phyloP scores from a whole-genome alignment of 1,140 invertebrate genomes.

The Mamestra configurata region DNA sequence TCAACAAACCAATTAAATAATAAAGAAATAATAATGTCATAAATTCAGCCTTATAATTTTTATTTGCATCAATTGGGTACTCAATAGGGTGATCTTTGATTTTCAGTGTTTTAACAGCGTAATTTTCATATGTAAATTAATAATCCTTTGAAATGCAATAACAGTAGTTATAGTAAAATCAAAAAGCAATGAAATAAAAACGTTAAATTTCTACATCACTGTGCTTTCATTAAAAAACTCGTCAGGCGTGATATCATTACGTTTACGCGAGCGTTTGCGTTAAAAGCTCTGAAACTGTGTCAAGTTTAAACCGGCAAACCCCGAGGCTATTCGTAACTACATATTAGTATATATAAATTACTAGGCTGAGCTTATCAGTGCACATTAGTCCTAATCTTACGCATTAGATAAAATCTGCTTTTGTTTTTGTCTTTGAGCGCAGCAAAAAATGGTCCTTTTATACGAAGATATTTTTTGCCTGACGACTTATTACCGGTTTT shows the following conservation, averaged over 20 bases:
- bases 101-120: too few species aligned
- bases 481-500: neutral
- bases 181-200: neutral
- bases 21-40: too few species aligned
- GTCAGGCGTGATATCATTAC: slow-evolving; percentile 12
- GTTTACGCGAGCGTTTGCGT: slow-evolving; percentile 13
- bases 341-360: slow-evolving; percentile 25
- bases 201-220: neutral
- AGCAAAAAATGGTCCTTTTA: slow-evolving; percentile 12
- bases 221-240: slow-evolving; percentile 37
- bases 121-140: neutral
- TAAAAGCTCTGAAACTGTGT: slow-evolving; percentile 41
- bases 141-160: neutral
- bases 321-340: slow-evolving; percentile 10
- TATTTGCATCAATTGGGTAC: too few species aligned
- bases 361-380: slow-evolving; percentile 2
- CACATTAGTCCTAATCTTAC: slow-evolving; percentile 18
- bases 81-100: too few species aligned
- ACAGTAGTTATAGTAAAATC: neutral
- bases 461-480: neutral
- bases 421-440: neutral
- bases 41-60: too few species aligned
- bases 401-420: neutral
- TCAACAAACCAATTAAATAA: too few species aligned
- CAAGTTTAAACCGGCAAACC: slow-evolving; percentile 30